phyloP scores from a whole-genome alignment of 2,888 invertebrate genomes.

The Acrocyrtus sp. region DNA sequence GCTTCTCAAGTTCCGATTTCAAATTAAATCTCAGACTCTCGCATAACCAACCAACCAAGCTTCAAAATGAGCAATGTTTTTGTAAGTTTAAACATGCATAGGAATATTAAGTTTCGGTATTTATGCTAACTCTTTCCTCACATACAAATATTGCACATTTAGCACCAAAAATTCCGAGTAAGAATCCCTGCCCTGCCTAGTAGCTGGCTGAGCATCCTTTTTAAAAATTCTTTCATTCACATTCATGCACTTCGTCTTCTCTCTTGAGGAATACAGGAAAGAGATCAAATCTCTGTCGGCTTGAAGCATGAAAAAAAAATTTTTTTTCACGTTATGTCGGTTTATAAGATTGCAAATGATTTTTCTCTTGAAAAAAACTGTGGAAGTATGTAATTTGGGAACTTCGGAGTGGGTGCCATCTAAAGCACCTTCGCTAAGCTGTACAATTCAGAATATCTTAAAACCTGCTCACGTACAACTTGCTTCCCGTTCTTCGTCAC shows the following conservation, averaged over 20 bases:
- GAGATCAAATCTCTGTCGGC: neutral
- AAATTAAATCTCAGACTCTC: neutral
- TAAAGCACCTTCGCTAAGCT: too few relatives aligned
- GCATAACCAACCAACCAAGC: neutral
- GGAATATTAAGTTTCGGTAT: too few relatives aligned
- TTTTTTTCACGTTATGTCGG: neutral
- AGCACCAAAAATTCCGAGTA: too few relatives aligned
- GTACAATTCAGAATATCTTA: too few relatives aligned
- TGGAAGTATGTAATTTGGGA: neutral
- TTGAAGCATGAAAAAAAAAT: neutral
- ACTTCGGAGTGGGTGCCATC: neutral
- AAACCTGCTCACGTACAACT: neutral
- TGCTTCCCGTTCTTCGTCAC: constrained; percentile 14
- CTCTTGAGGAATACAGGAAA: neutral
- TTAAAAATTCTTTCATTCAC: neutral
- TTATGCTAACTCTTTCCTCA: too few relatives aligned
- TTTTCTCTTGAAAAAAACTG: neutral
- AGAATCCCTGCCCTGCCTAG: neutral
- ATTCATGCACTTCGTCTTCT: neutral
- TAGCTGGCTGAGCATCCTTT: too few relatives aligned
- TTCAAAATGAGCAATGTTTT: too few relatives aligned
- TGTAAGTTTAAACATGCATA: too few relatives aligned
- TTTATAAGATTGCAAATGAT: constrained; percentile 1
- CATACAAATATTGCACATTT: too few relatives aligned
- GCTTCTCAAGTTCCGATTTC: neutral